Evolutionary conservation across 64 coral and sea anemone genomes (phyloP).

Genomic region (Montipora cactus): DNA sequence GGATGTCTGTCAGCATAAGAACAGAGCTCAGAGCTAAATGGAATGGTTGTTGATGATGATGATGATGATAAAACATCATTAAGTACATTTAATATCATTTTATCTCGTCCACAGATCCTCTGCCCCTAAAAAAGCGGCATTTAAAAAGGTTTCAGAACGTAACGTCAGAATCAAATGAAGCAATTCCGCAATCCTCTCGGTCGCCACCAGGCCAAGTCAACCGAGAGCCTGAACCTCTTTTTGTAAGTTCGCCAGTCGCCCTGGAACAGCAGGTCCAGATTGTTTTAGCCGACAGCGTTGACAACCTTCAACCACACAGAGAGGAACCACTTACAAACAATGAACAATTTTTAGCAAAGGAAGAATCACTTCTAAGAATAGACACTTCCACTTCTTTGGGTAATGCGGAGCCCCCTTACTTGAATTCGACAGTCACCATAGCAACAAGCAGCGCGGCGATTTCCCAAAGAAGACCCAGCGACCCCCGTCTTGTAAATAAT

Average conservation of each 20-base stretch:
- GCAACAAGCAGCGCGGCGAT: constrained; percentile 13
- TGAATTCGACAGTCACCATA: not conserved
- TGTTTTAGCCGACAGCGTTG: constrained; percentile 51
- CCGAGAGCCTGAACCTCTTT: constrained; percentile 10
- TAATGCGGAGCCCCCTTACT: not conserved
- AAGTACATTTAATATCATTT: not conserved
- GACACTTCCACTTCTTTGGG: constrained; percentile 27
- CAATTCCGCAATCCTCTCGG: not conserved
- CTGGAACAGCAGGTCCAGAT: constrained; percentile 61
- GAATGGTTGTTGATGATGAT: no score
- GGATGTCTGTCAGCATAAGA: no score
- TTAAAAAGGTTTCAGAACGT: constrained; percentile 55
- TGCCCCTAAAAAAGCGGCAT: constrained; percentile 87
- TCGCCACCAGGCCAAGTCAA: not conserved
- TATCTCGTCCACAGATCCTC: constrained; percentile 25
- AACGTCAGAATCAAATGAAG: constrained; percentile 21
- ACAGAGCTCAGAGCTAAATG: no score
- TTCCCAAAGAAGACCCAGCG: constrained; percentile 71
- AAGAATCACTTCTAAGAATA: constrained; percentile 17
- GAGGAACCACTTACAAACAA: constrained; percentile 37
- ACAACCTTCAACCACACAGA: constrained; percentile 36
- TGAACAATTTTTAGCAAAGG: constrained; percentile 34
- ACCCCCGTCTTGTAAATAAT: constrained; percentile 76
- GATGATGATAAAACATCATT: no score
- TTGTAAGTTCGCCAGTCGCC: constrained; percentile 58